Base-by-base conservation (phyloP, 2,113 vertebrate species). In the Hemicordylus capensis region DNA sequence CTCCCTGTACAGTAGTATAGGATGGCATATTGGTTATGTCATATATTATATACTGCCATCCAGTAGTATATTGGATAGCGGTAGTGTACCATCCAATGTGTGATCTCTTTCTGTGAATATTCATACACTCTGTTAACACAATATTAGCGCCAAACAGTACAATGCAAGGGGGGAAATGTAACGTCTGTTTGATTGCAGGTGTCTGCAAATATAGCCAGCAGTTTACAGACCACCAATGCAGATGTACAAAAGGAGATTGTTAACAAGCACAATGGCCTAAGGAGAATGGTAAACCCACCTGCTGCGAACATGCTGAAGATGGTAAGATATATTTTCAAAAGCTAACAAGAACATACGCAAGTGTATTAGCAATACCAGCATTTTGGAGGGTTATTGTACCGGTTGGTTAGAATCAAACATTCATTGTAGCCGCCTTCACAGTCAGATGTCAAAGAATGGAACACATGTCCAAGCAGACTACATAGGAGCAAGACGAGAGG, bases 261-360 rank as follows among this genome's bases (percentile, higher is more conserved):
- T 77, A 39, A 83, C 56, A 31, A 10, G 28, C 95, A 96, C 78
- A 96, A 95, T 34, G 4, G 8, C 9, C 42, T 95, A 26, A 89
- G 95, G 85, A 95, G 90, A 91, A 6, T 0, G 34, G 95, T 95
- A 3, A 6, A 28, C 1, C 95, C 95, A n/a, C 9, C 88, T 79
- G 94, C 95, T 73, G 92, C 83, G 10, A 95, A 96, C 78, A 96
- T 96, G 95, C 17, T 93, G 83, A 95, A 86, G 76, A 94, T 96
- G 95, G 96, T 96, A 93, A 94, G 92, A 66, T 76, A 1, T 6
- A 3, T 37, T 15, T 10, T 76, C 3, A 70, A 77, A 84, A 83
- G 54, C 14, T 37, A 17, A 83, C 76, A 79, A 34, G 48, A 79
- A 34, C 64, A 6, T 46, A 4, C 14, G 72, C 4, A 17, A 63